These are phyloP conservation scores for Apodemus agrarius DNA, from an alignment of 2,797 vertebrate genomes.

Conservation along the genomic window DNA sequence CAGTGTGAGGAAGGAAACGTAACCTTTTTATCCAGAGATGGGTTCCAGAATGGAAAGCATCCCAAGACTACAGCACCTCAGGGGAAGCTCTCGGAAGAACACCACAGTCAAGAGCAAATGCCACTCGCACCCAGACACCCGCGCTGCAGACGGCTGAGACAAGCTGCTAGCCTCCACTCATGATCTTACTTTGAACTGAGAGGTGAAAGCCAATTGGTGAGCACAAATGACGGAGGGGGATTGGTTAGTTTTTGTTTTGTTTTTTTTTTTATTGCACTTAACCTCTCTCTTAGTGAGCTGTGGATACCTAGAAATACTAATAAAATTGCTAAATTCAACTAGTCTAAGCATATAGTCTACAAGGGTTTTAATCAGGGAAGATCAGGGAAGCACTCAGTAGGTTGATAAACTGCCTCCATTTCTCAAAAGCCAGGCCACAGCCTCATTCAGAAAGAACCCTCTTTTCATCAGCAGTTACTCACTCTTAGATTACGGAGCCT, in stretches of 20 bases:
- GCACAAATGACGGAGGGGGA: slow-evolving; percentile 9
- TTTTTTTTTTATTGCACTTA: neutral
- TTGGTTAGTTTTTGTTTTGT: neutral
- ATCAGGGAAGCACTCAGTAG: neutral
- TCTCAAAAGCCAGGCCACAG: slow-evolving; percentile 51
- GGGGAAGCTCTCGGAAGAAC: neutral
- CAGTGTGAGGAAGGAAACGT: neutral
- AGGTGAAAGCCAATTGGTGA: slow-evolving; percentile 28
- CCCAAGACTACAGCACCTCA: neutral
- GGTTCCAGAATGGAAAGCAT: neutral
- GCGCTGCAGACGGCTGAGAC: neutral
- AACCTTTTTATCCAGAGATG: neutral
- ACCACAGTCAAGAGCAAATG: neutral
- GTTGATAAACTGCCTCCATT: slow-evolving; percentile 10
- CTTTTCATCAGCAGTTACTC: slow-evolving; percentile 56
- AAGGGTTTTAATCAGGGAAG: slow-evolving; percentile 35
- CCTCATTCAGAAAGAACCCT: neutral
- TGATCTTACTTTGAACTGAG: slow-evolving; percentile 51
- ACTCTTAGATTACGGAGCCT: slow-evolving; percentile 53
- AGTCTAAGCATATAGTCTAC: slow-evolving; percentile 30
- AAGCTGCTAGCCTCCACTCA: neutral
- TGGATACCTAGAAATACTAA: slow-evolving; percentile 15
- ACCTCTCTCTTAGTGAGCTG: slow-evolving; percentile 29
- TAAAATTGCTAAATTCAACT: slow-evolving; percentile 46
- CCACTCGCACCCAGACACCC: neutral